phyloP scores from a whole-genome alignment of 2,797 vertebrate genomes.

The Gephyroberyx darwinii region DNA sequence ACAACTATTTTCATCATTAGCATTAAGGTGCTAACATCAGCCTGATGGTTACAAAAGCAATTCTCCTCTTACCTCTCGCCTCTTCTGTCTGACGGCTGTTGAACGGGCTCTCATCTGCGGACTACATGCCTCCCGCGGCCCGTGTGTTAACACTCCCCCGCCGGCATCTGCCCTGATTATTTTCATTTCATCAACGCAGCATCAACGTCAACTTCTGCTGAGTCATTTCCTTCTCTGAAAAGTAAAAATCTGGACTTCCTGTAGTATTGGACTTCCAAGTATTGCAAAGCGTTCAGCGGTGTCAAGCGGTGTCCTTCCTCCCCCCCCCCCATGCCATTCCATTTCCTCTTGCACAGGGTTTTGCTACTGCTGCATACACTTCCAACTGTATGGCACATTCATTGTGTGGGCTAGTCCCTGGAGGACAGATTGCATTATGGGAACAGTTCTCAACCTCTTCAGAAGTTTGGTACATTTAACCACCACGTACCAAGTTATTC shows the following conservation, averaged over 20 bases:
- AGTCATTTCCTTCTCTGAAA: conserved; percentile 48
- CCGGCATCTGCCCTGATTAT: not conserved
- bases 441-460: too few species aligned
- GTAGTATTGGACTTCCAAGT: too few species aligned
- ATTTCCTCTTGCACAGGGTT: not conserved
- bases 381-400: too few species aligned
- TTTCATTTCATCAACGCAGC: not conserved
- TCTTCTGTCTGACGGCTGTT: conserved; percentile 21
- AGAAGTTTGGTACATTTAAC: too few species aligned
- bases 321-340: not conserved
- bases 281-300: not conserved
- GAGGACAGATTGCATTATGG: too few species aligned
- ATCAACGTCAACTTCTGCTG: conserved; percentile 14
- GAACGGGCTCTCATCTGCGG: not conserved
- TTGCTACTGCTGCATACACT: too few species aligned
- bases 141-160: conserved; percentile 3
- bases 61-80: conserved; percentile 47
- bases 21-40: too few species aligned
- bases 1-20: not conserved
- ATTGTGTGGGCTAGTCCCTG: too few species aligned
- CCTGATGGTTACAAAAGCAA: conserved; percentile 13
- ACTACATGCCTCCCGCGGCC: not conserved
- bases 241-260: conserved; percentile 24
- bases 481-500: too few species aligned
- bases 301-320: conserved; percentile 14